A percentile compares a stretch with the other conserved stretches of the same genome.
These are phyloP conservation scores for Paguma larvata DNA, from an alignment of 2,797 vertebrate genomes.

Conservation along the genomic window DNA sequence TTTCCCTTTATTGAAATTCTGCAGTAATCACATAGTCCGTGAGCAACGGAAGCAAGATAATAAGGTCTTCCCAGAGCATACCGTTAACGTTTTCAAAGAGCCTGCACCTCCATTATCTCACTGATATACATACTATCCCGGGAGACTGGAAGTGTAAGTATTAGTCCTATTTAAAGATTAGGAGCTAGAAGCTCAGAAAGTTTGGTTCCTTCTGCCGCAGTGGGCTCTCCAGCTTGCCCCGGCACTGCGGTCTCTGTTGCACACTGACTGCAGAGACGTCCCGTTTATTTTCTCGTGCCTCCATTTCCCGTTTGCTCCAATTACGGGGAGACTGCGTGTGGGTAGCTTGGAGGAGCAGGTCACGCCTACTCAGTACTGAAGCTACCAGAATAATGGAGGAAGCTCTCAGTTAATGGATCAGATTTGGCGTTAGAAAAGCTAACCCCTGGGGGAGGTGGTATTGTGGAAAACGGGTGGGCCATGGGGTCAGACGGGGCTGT, in stretches of 20 bases:
- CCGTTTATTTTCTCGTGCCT: neutral
- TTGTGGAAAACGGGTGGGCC: neutral
- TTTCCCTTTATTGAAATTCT: neutral
- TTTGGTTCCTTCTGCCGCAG: neutral
- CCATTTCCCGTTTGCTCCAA: neutral
- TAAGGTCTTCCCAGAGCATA: neutral
- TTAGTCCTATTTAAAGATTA: neutral
- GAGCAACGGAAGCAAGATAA: neutral
- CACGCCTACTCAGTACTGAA: neutral
- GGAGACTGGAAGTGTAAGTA: neutral
- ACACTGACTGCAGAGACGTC: neutral
- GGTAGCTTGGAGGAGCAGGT: neutral
- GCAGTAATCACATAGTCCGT: neutral
- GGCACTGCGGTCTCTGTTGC: neutral
- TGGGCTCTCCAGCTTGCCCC: neutral
- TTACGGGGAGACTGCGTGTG: rapidly evolving
- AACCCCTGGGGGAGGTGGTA: rapidly evolving
- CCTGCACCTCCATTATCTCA: no score
- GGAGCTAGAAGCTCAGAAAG: neutral
- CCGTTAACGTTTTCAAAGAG: neutral
- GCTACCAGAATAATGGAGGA: neutral
- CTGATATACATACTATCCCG: neutral
- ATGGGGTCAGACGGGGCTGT: neutral
- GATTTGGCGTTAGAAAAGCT: neutral
- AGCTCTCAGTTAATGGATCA: neutral